Evolutionary conservation across 2,888 invertebrate genomes (phyloP).

Genomic region (Crematogaster levior): DNA sequence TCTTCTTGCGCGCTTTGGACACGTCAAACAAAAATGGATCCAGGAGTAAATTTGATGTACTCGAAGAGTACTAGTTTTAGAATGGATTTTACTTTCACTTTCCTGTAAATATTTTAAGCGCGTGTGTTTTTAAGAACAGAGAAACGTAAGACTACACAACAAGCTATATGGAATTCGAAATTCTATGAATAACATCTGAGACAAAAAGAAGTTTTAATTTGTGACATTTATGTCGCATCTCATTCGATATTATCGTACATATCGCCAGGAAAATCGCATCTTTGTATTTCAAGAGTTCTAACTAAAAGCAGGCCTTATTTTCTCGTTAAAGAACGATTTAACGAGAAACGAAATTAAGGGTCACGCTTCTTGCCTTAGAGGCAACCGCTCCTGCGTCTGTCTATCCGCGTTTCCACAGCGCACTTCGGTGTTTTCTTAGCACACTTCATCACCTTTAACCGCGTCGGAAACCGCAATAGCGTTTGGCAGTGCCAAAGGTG

Average conservation of each 20-base stretch:
- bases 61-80: too few relatives aligned
- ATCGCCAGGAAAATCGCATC: conserved; percentile 47
- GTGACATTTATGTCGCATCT: conserved; percentile 33
- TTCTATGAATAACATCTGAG: conserved; percentile 45
- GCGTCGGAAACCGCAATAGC: conserved; percentile 49
- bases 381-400: conserved; percentile 48
- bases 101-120: background rate
- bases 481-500: conserved; percentile 66
- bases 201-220: conserved; percentile 60
- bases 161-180: conserved; percentile 13
- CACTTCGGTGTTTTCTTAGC: conserved; percentile 65
- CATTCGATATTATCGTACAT: conserved; percentile 25
- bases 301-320: conserved; percentile 70
- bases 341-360: conserved; percentile 77
- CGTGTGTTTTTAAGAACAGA: background rate
- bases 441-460: conserved; percentile 66
- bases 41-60: too few relatives aligned
- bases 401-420: conserved; percentile 54
- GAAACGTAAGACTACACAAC: background rate
- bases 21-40: too few relatives aligned
- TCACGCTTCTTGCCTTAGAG: conserved; percentile 61
- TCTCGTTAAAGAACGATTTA: conserved; percentile 75
- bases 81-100: too few relatives aligned
- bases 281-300: conserved; percentile 34
- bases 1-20: too few relatives aligned